Conservation (phyloP, 2,888 invertebrate genomes). For the Harpagoxenus sublaevis region DNA sequence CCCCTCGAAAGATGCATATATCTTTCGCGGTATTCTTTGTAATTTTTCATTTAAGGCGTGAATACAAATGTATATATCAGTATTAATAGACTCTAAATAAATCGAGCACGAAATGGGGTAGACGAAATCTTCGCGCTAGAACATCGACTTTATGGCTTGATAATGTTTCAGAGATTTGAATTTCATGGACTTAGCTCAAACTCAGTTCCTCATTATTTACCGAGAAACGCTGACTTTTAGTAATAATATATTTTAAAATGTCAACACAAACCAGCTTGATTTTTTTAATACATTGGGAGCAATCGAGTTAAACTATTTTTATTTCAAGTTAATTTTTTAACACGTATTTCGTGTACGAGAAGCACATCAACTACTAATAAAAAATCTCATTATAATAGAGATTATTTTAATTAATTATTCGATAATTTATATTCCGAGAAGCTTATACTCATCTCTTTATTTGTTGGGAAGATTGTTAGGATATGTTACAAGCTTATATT, state of each 20-base stretch:
- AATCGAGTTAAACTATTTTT: neutral
- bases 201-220: slow-evolving; percentile 63
- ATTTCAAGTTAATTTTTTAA: neutral
- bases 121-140: slow-evolving; percentile 5
- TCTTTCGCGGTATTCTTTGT: slow-evolving; percentile 13
- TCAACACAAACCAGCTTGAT: neutral
- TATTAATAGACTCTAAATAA: slow-evolving; percentile 42
- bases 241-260: neutral
- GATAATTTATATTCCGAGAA: neutral
- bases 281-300: neutral
- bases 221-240: neutral
- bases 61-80: slow-evolving; percentile 42
- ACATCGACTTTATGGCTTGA: slow-evolving; percentile 25
- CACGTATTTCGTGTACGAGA: neutral
- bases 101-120: slow-evolving; percentile 8
- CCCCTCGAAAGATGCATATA: neutral
- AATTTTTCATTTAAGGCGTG: slow-evolving; percentile 33
- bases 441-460: neutral
- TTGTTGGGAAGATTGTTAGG: neutral
- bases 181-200: neutral
- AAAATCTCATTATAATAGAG: neutral
- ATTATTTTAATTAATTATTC: neutral
- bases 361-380: neutral
- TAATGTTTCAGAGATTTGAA: slow-evolving; percentile 15
- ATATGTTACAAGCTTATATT: too few relatives aligned